Conservation (phyloP, 35 echinoderm and acorn worm species). For the Antedon bifida region DNA sequence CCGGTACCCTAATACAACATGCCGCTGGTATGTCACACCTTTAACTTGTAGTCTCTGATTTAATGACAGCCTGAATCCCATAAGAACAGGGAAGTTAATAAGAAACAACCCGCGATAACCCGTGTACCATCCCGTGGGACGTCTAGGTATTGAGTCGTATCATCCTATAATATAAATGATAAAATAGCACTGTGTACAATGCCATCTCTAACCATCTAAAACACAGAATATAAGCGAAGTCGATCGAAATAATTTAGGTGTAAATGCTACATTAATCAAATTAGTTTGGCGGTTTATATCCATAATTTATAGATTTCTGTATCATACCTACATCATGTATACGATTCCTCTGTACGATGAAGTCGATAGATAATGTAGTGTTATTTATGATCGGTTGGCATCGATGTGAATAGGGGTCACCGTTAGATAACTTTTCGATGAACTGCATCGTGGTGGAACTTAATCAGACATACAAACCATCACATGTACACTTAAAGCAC, state of each 20-base stretch:
- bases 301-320: not conserved
- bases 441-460: not conserved
- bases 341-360: not conserved
- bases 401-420: not conserved
- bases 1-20: too few relatives aligned
- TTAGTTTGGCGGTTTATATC: not conserved
- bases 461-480: not conserved
- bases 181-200: too few relatives aligned
- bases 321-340: not conserved
- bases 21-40: too few relatives aligned
- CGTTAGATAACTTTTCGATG: not conserved
- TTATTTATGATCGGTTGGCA: not conserved
- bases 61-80: too few relatives aligned
- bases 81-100: too few relatives aligned
- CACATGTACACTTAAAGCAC: too few relatives aligned
- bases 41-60: too few relatives aligned
- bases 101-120: too few relatives aligned
- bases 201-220: not conserved
- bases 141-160: too few relatives aligned
- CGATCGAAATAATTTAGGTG: not conserved
- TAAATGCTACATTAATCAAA: not conserved
- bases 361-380: not conserved
- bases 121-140: too few relatives aligned
- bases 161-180: too few relatives aligned
- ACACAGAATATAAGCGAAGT: not conserved